These are phyloP conservation scores for Theristicus caerulescens DNA, from an alignment of 2,113 vertebrate species.

Conservation along the genomic window DNA sequence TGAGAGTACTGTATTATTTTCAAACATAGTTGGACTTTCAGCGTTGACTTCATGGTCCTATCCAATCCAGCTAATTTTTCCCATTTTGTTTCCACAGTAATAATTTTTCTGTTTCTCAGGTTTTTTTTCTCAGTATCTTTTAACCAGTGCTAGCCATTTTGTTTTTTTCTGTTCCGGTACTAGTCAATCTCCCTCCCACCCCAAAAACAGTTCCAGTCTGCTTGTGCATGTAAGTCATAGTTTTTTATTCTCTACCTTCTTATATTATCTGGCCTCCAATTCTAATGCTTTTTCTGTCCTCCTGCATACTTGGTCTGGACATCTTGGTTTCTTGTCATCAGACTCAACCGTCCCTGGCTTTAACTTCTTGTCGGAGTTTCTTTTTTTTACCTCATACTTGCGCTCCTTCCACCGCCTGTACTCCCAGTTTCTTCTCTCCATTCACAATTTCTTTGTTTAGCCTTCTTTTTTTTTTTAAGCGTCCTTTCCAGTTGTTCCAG, in stretches of 20 bases:
- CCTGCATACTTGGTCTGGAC: background rate
- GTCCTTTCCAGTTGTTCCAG: background rate
- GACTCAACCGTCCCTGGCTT: background rate
- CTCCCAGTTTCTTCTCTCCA: background rate
- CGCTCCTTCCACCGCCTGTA: accelerated
- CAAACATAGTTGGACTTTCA: background rate
- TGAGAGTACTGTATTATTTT: background rate
- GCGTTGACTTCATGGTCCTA: background rate
- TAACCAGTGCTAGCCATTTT: background rate
- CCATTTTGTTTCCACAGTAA: background rate
- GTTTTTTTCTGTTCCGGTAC: background rate
- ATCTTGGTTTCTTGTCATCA: background rate
- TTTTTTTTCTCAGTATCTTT: background rate
- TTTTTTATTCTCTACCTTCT: background rate
- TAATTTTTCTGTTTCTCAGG: background rate
- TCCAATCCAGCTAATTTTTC: background rate
- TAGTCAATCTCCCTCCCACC: background rate
- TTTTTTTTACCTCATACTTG: background rate
- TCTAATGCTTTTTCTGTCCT: background rate
- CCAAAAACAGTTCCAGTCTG: background rate
- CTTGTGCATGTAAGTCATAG: background rate
- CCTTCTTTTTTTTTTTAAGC: background rate
- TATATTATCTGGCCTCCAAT: background rate
- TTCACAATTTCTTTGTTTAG: background rate
- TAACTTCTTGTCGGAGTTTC: background rate